These are phyloP conservation scores for Spatulosminthurus flaviceps DNA, from an alignment of 2,888 invertebrate species.

Conservation along the genomic window DNA sequence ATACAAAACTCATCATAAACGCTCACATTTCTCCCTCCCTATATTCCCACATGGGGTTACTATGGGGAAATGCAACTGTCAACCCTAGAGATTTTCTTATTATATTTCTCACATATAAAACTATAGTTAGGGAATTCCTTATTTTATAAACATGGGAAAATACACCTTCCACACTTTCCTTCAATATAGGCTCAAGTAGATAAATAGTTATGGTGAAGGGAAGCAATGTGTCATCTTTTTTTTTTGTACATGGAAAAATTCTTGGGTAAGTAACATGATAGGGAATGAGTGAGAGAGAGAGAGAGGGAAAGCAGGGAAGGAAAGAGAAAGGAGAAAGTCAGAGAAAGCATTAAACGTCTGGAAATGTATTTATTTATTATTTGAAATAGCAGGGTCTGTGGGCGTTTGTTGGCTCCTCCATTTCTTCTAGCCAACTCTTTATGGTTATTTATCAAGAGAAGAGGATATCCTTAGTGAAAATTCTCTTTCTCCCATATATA, in stretches of 20 bases:
- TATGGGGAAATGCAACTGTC: conserved; percentile 2
- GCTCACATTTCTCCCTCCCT: neutral
- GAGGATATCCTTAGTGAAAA: neutral
- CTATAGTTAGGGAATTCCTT: neutral
- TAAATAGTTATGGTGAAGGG: neutral
- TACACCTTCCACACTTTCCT: too few relatives aligned
- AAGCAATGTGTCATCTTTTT: neutral
- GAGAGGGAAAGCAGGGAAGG: neutral
- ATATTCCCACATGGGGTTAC: neutral
- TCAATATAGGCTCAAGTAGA: too few relatives aligned
- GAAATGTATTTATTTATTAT: conserved; percentile 39
- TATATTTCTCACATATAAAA: neutral
- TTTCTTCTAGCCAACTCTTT: conserved; percentile 21
- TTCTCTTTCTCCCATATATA: neutral
- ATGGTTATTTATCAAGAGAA: conserved; percentile 16
- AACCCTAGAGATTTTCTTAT: neutral
- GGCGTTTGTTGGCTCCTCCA: conserved; percentile 37
- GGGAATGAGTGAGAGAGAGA: too few relatives aligned
- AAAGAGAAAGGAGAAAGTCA: conserved; percentile 5
- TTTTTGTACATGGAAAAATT: too few relatives aligned
- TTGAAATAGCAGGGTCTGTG: conserved; percentile 34
- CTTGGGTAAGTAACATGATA: too few relatives aligned
- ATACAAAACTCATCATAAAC: neutral
- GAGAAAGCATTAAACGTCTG: conserved; percentile 26
- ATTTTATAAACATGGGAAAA: too few relatives aligned